Percentiles rank a stretch among this genome's conserved stretches.
Evolutionary conservation across 2,113 vertebrate genomes (phyloP).

Genomic region (Crypturellus undulatus): DNA sequence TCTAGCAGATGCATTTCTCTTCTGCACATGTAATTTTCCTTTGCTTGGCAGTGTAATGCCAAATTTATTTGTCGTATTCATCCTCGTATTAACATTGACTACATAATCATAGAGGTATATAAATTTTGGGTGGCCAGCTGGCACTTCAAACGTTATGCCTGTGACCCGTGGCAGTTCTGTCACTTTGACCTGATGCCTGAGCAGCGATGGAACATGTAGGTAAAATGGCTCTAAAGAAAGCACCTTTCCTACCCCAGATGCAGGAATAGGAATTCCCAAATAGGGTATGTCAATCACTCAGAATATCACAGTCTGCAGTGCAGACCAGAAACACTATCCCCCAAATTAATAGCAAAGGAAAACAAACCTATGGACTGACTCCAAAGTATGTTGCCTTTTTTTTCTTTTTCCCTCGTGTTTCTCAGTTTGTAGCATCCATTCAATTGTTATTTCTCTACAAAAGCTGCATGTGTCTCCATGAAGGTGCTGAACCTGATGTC

Average conservation of each 20-base stretch:
- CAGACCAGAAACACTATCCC: neutral
- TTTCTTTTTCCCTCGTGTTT: neutral
- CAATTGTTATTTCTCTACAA: neutral
- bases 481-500: conserved; percentile 32
- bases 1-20: neutral
- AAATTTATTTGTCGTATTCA: neutral
- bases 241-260: neutral
- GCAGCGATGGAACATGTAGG: neutral
- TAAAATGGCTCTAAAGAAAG: neutral
- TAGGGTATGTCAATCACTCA: neutral
- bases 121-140: neutral
- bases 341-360: neutral
- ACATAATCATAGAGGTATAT: neutral
- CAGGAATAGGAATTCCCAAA: neutral
- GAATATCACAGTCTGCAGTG: neutral
- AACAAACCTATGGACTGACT: neutral
- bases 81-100: neutral
- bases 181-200: neutral
- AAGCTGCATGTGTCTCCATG: neutral
- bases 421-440: rapidly evolving
- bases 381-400: neutral
- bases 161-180: neutral
- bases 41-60: neutral
- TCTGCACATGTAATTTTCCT: neutral
- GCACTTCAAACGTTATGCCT: neutral